Conservation (phyloP, 1,140 invertebrate species). For the Zaprionus lachaisei region DNA sequence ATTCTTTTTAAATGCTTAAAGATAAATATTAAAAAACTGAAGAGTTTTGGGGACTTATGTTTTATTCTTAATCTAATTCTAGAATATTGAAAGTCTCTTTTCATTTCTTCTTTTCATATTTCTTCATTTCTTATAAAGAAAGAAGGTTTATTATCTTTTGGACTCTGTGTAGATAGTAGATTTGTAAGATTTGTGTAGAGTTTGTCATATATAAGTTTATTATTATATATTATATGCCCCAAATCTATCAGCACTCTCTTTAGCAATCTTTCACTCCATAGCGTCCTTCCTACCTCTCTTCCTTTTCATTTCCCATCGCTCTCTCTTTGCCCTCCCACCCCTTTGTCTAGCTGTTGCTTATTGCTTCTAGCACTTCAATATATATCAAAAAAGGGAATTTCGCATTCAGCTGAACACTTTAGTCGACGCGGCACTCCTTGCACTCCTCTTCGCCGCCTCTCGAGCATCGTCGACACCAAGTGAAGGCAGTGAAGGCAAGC, state of each 20-base stretch:
- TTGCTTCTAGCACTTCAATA: constrained; percentile 58
- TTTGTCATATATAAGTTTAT: too few relatives aligned
- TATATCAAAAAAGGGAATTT: constrained; percentile 61
- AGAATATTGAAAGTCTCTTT: too few relatives aligned
- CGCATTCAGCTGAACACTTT: constrained; percentile 66
- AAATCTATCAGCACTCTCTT: background rate
- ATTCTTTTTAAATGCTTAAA: too few relatives aligned
- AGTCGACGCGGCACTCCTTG: constrained; percentile 50
- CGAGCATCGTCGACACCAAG: background rate
- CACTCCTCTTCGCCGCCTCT: constrained; percentile 39
- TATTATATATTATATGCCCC: background rate
- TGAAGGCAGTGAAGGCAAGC: background rate
- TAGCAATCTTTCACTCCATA: background rate
- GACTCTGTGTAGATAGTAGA: too few relatives aligned
- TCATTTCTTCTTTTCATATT: too few relatives aligned
- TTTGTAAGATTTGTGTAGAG: too few relatives aligned
- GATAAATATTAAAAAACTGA: too few relatives aligned
- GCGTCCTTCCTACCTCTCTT: background rate
- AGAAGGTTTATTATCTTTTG: too few relatives aligned
- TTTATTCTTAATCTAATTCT: too few relatives aligned
- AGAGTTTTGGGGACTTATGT: too few relatives aligned
- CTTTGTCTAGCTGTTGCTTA: constrained; percentile 28
- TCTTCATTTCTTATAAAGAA: too few relatives aligned
- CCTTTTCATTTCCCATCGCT: background rate
- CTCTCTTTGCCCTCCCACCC: background rate